Evolutionary conservation across 2,888 invertebrate species (phyloP).

Genomic region (Agriopis marginaria): DNA sequence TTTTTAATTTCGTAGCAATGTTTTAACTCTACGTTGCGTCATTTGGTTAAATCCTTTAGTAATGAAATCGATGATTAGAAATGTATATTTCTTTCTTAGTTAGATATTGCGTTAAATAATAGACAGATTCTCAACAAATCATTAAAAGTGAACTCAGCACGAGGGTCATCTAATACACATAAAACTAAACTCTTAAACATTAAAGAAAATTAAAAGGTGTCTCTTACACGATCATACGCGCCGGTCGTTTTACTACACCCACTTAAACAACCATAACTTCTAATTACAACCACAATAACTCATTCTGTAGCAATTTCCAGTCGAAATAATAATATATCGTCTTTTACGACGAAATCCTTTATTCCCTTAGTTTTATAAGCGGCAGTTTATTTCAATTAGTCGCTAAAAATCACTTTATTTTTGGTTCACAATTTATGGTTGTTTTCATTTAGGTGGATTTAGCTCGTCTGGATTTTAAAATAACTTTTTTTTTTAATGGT

Average conservation of each 20-base stretch:
- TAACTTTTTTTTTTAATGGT: conserved; percentile 43
- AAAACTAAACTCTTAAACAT: conserved; percentile 24
- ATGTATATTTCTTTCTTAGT: background rate
- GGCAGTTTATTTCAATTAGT: conserved; percentile 71
- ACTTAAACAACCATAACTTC: conserved; percentile 56
- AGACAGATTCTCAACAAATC: conserved; percentile 8
- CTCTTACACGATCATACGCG: conserved; percentile 23
- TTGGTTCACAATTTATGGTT: conserved; percentile 63
- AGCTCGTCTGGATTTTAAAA: conserved; percentile 52
- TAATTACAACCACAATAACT: conserved; percentile 56
- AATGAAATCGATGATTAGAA: background rate
- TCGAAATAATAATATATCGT: conserved; percentile 48
- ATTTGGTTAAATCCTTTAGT: background rate
- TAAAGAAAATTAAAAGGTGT: conserved; percentile 34
- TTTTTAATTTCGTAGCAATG: too few species aligned
- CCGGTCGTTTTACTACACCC: conserved; percentile 46
- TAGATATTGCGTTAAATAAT: background rate
- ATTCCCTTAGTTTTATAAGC: conserved; percentile 24
- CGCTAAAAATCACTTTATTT: conserved; percentile 57
- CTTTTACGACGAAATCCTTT: conserved; percentile 28
- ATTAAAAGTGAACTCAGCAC: conserved; percentile 3
- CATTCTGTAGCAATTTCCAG: conserved; percentile 45
- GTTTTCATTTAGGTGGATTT: conserved; percentile 54
- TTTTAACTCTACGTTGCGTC: too few species aligned
- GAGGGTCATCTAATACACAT: conserved; percentile 24